Base-by-base conservation (phyloP, 2,888 invertebrate species). In the Watsonalla binaria region DNA sequence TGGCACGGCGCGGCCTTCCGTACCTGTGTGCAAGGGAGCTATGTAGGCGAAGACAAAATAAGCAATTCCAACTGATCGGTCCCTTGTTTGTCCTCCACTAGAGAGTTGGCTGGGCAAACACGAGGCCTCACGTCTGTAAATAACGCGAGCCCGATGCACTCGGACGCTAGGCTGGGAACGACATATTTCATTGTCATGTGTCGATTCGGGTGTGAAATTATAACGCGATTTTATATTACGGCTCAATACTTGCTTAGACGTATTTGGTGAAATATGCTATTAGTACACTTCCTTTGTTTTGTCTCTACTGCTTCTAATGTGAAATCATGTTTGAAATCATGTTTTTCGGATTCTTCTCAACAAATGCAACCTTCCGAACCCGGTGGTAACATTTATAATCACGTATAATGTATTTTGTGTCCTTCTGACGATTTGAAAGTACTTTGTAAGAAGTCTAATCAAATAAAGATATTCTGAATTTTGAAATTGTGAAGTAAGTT, bases 11-110 rank as follows among this genome's bases (percentile, higher is more conserved):
- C 76, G 70, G 71, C 67, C 77, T 74, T 72, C 82, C 73, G 75
- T 86, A 87, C 86, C 86, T 87, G 86, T 80, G 82, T 80, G 75
- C 76, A 75, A 80, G 85, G 85, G 85, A 86, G 83, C 76, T 78
- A 77, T 86, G 90, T 88, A 86, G 84, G 86, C 84, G 81, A 85
- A 84, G 86, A 90, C 89, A 90, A 90, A 90, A 90, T 90, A 90
- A 90, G 90, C 90, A 90, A 90, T 90, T 89, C 90, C 88, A 82
- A 84, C 75, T 86, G 84, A 87, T 89, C 86, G 83, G 88, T 78
- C 86, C 85, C 78, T 78, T 90, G 87, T 90, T 90, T 90, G 89
- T 82, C 80, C 82, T 85, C 88, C 90, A 90, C 90, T 90, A 90
- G 88, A 90, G 88, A 78, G 86, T 85, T 86, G 88, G 85, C 86